Base-by-base conservation (phyloP, 2,888 invertebrate genomes). In the Thymelicus sylvestris region DNA sequence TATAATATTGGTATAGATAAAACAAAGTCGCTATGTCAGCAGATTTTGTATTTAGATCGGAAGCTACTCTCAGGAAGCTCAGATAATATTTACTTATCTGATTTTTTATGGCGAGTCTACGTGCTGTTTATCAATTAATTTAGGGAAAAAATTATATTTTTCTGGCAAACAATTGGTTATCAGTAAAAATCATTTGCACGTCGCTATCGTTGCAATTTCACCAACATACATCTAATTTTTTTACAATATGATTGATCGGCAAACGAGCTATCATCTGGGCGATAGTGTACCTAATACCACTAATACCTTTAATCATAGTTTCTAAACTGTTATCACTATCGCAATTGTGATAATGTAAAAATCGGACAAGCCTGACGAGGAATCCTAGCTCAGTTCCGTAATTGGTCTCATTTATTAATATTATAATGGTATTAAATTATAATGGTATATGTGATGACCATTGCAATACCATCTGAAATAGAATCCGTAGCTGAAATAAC, bases 301-400 rank as follows among this genome's bases (percentile, higher is more conserved):
- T 74, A 75, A 76, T 74, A 67, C 75, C 59, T 59, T 71, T 76
- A 75, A 76, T 76, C 74, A 52, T 61, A 80, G 76, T 78, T 80
- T 80, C 79, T 80, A 78, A 78, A 75, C 50, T 67, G 72, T 74
- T 76, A 78, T 78, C 78, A 38, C 7, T 31, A 52, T 48, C 62
- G 48, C 44, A 63, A 57, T 44, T n/a, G 10, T 68, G 78, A 78
- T 78, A 78, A 74, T 62, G 72, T 65, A 59, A 66, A 67, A 74
- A 63, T 67, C 60, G 60, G 61, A 10, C 38, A 66, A 64, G 62
- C 47, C 44, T 57, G 48, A 13, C 8, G 5, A 1, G 44, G 52
- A 55, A 13, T 7, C 7, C 0, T 8, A 1, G 0, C 15, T 8
- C 3, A 47, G 69, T 69, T 59, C 69, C 47, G 63, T 64, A 59